phyloP scores from a whole-genome alignment of 2,113 vertebrate species.

The Tinamus guttatus region DNA sequence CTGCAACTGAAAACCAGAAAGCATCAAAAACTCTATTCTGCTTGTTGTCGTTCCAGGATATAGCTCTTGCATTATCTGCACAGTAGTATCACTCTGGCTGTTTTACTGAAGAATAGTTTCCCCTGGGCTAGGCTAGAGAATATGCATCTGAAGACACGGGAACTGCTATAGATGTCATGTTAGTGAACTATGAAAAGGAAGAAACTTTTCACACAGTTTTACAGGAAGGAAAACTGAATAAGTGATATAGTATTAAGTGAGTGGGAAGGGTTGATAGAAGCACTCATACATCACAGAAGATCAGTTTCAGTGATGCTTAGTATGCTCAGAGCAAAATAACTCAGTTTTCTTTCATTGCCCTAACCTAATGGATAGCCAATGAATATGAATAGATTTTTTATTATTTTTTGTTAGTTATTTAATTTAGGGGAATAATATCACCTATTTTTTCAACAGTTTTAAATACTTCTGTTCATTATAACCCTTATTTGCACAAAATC shows the following conservation, averaged over 20 bases:
- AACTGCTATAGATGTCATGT: not conserved
- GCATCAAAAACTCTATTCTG: not conserved
- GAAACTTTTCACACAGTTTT: not conserved
- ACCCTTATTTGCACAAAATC: not conserved
- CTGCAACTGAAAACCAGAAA: slow-evolving; percentile 29
- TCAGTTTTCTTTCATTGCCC: not conserved
- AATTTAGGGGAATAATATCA: not conserved
- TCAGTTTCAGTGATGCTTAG: not conserved
- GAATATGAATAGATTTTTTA: too few relatives aligned
- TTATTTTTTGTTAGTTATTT: not conserved
- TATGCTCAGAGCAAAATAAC: not conserved
- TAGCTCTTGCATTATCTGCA: not conserved
- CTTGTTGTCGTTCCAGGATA: not conserved
- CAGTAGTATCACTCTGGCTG: not conserved
- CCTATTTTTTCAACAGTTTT: not conserved
- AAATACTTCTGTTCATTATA: not conserved
- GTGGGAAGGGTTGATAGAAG: not conserved
- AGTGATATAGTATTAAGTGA: not conserved
- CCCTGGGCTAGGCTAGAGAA: slow-evolving; percentile 7
- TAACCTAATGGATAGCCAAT: not conserved
- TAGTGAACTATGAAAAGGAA: not conserved
- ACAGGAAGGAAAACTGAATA: not conserved
- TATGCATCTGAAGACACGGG: not conserved
- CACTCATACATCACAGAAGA: not conserved
- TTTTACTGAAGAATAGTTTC: slow-evolving; percentile 3